phyloP scores from a whole-genome alignment of 2,113 vertebrate species.

The Pachyramphus minor region DNA sequence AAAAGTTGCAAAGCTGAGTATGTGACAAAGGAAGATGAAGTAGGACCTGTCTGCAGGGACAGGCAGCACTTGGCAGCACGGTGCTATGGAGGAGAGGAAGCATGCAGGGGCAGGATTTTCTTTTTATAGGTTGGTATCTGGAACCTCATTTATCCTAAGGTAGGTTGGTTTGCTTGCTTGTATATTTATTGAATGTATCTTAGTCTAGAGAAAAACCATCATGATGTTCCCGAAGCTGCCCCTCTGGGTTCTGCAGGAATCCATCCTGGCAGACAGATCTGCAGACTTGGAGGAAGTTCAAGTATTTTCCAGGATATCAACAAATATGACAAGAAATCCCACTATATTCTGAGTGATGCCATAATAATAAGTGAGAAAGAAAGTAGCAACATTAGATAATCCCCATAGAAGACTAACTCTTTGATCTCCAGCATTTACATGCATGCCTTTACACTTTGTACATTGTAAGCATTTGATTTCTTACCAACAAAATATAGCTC shows the following conservation, averaged over 20 bases:
- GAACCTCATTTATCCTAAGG: background rate
- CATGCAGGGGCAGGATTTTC: background rate
- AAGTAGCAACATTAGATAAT: constrained; percentile 54
- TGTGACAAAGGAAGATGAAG: background rate
- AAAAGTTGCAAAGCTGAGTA: background rate
- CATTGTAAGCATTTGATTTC: constrained; percentile 46
- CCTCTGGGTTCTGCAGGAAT: constrained; percentile 25
- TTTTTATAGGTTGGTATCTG: background rate
- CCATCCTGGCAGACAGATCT: constrained; percentile 25
- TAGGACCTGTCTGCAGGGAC: background rate
- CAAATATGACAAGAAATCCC: constrained; percentile 52
- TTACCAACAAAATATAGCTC: constrained; percentile 42
- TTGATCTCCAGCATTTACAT: constrained; percentile 63
- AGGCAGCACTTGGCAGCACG: background rate
- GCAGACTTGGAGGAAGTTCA: constrained; percentile 50
- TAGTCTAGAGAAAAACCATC: background rate
- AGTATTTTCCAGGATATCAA: constrained; percentile 40
- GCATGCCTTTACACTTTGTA: constrained; percentile 39
- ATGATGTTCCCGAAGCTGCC: constrained; percentile 14
- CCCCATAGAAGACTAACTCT: constrained; percentile 57
- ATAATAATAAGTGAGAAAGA: constrained; percentile 47
- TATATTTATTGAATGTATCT: background rate
- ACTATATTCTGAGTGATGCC: constrained; percentile 13
- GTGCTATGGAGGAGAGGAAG: background rate
- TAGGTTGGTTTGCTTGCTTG: background rate